Evolutionary conservation across 2,888 invertebrate species (phyloP).

Genomic region (Aproaerema taeniolella): DNA sequence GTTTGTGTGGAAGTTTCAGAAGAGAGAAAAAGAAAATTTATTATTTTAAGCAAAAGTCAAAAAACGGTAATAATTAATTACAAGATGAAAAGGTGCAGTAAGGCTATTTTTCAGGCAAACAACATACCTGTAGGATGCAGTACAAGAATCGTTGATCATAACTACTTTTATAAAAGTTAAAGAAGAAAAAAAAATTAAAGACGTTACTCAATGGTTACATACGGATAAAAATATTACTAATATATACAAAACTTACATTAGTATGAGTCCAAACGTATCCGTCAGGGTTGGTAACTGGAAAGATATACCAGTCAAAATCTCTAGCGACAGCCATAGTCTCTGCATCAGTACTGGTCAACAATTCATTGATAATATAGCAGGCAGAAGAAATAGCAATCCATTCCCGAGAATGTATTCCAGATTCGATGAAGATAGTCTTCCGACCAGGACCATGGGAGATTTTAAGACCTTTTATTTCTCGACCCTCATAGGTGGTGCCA

Average conservation of each 20-base stretch:
- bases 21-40: too few relatives aligned
- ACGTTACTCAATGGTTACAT: too few relatives aligned
- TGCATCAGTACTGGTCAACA: constrained; percentile 72
- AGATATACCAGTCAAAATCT: constrained; percentile 84
- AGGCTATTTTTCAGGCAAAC: too few relatives aligned
- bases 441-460: constrained; percentile 52
- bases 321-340: constrained; percentile 63
- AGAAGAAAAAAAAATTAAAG: too few relatives aligned
- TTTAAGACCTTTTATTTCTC: constrained; percentile 65
- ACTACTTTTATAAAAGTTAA: too few relatives aligned
- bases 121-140: too few relatives aligned
- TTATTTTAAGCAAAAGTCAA: too few relatives aligned
- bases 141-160: too few relatives aligned
- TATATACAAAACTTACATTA: constrained; percentile 52
- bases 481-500: constrained; percentile 66
- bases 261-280: constrained; percentile 84
- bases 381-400: constrained; percentile 83
- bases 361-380: constrained; percentile 78
- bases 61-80: too few relatives aligned
- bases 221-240: too few relatives aligned
- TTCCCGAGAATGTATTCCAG: constrained; percentile 85
- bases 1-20: too few relatives aligned
- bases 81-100: too few relatives aligned
- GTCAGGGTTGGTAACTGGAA: constrained; percentile 87
- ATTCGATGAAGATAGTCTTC: constrained; percentile 55